Conservation (phyloP, 2,888 invertebrate genomes). For the Tipula unca region DNA sequence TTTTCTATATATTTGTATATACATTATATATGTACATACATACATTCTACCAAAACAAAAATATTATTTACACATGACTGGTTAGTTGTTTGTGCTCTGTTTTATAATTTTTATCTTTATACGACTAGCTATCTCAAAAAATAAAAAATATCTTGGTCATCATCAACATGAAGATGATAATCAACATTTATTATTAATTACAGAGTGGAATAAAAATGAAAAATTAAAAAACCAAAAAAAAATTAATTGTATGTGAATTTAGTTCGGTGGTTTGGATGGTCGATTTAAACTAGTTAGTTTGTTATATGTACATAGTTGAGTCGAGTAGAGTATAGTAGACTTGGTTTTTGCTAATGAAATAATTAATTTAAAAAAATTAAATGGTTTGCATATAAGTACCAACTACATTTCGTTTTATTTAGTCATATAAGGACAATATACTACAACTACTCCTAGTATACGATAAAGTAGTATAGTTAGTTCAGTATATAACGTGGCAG, state of each 20-base stretch:
- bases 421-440: background rate
- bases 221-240: background rate
- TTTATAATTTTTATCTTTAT: background rate
- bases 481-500: too few relatives aligned
- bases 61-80: background rate
- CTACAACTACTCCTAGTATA: background rate
- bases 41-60: background rate
- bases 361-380: background rate
- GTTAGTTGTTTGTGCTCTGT: background rate
- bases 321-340: background rate
- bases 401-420: background rate
- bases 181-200: background rate
- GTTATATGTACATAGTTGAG: background rate
- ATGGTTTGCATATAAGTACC: background rate
- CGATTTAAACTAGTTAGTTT: background rate
- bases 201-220: background rate
- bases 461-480: background rate
- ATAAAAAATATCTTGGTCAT: background rate
- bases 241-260: background rate
- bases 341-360: background rate
- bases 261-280: background rate
- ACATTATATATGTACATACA: background rate
- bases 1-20: too few relatives aligned
- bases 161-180: conserved; percentile 2
- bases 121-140: background rate